Percentiles rank a stretch among this genome's conserved stretches.
Evolutionary conservation across 2,797 vertebrate species (phyloP).

Genomic region (Platalea minor): DNA sequence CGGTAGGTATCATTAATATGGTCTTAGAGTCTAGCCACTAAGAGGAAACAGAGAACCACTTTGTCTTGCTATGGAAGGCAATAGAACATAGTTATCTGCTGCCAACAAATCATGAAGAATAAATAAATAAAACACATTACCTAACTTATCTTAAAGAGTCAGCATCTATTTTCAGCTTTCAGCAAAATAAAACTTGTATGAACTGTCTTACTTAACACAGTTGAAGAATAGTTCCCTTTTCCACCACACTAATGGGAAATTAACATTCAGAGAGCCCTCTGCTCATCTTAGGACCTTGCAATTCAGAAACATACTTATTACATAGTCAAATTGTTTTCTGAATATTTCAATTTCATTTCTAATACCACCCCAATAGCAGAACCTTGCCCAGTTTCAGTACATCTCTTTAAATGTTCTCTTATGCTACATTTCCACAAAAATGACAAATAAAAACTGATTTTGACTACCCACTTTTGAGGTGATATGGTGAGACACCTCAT

Average conservation of each 20-base stretch:
- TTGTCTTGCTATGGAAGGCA: neutral
- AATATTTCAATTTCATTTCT: neutral
- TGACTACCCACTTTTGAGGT: neutral
- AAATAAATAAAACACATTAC: neutral
- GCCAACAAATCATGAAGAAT: neutral
- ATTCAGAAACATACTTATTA: neutral
- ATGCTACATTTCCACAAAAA: neutral
- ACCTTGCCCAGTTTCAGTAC: neutral
- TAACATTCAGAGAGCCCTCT: neutral
- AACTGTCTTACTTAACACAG: neutral
- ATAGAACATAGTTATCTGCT: neutral
- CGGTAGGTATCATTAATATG: neutral
- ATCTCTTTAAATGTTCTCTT: neutral
- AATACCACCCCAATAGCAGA: neutral
- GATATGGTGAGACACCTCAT: neutral
- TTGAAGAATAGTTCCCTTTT: neutral
- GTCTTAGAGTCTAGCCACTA: neutral
- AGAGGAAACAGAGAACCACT: neutral
- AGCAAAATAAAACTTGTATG: neutral
- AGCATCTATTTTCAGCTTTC: neutral
- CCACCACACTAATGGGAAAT: neutral
- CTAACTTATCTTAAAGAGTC: neutral
- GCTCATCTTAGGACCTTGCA: neutral
- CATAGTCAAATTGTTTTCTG: neutral
- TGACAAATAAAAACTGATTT: neutral